A percentile compares a stretch with the other conserved stretches of the same genome.
These are phyloP conservation scores for Lepidurus packardi DNA, from an alignment of 1,140 invertebrate genomes.

Conservation along the genomic window DNA sequence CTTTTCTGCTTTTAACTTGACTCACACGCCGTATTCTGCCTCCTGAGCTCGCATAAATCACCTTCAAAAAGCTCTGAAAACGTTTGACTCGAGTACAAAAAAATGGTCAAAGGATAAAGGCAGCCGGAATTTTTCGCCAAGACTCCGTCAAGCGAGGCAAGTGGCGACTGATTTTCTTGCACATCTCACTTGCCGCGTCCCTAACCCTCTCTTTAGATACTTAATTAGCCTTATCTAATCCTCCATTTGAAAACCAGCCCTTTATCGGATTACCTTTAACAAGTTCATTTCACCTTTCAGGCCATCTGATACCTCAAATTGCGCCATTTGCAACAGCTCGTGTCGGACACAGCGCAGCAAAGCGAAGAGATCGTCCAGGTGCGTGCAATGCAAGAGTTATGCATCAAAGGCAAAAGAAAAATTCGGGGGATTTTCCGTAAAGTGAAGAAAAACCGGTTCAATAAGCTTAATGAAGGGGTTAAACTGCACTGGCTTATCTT, in stretches of 20 bases:
- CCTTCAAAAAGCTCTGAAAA: neutral
- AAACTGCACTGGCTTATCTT: neutral
- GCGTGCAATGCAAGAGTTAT: neutral
- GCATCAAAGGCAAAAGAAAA: neutral
- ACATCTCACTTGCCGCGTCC: neutral
- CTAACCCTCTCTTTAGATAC: neutral
- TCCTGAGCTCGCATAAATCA: neutral
- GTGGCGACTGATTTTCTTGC: neutral
- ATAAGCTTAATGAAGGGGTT: neutral
- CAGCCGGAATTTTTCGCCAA: conserved; percentile 10
- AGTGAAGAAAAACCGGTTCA: neutral
- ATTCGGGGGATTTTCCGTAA: neutral
- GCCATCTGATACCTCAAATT: neutral
- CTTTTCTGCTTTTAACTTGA: neutral
- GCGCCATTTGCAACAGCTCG: neutral
- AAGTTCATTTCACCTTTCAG: neutral
- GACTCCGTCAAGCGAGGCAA: neutral
- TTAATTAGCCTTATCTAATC: conserved; percentile 22
- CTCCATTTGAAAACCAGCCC: neutral
- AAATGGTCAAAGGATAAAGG: neutral
- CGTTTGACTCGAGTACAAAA: neutral
- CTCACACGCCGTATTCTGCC: conserved; percentile 5
- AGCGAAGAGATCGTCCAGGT: neutral
- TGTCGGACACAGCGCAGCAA: neutral
- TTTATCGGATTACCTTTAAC: neutral